Evolutionary conservation across 2,888 invertebrate genomes (phyloP), one percentile per base, ranked within the genome.

Genomic region (Drosophila emarginata): DNA sequence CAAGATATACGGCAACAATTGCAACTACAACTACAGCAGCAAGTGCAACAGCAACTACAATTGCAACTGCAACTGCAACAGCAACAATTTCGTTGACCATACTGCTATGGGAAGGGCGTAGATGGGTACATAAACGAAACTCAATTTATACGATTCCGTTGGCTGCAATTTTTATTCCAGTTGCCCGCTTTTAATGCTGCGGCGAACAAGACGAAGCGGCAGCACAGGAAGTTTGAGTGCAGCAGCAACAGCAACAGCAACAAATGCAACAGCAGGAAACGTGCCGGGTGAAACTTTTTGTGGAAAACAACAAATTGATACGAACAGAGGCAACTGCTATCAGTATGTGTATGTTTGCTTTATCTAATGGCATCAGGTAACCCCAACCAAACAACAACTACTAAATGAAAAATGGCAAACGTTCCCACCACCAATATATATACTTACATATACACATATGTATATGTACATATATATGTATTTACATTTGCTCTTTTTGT

Each of bases 321-420:
- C 74, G 79, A 69, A 65, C 45, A 21, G 45, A 18, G 45, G 45
- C 45, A 45, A 45, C 45, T 45, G 65, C 75, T 66, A 75, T 80
- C 79, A 71, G 76, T 80, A 70, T 80, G 79, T 79, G 76, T 80
- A 70, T 80, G 81, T 79, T 78, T 80, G 69, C 79, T 71, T 69
- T 78, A 78, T 79, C 81, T 79, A 79, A 80, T 80, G 81, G 79
- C 79, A 79, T 80, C 81, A 76, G 36, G 79, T 78, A 80, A 71
- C 77, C 78, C 69, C 45, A 21, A 11, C 45, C 39, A 39, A 39
- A 14, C 39, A 14, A 39, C 39, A 12, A 39, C 45, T 32, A 32
- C 32, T 32, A 45, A 45, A 80, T 81, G 81, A 79, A 72, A 79
- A 79, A 79, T 79, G 69, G 67, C 69, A 69, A 61, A 45, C 45